A percentile compares a stretch with the other conserved stretches of the same genome.
Conservation (phyloP, 2,113 vertebrate genomes). For the Procavia capensis region DNA sequence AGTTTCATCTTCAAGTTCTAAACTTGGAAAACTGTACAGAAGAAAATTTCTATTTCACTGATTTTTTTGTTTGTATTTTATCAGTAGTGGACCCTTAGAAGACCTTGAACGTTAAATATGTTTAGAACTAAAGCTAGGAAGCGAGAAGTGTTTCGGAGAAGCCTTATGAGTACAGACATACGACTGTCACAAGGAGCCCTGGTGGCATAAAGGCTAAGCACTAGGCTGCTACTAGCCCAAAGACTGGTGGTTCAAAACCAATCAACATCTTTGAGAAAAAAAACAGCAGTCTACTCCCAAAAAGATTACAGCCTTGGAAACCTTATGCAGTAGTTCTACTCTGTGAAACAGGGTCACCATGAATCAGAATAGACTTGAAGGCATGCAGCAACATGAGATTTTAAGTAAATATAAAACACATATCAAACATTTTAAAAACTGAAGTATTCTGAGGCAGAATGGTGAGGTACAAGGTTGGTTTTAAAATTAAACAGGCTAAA, state of each 20-base stretch:
- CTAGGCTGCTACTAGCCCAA: background rate
- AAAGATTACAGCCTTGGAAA: background rate
- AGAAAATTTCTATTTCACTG: background rate
- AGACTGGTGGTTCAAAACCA: background rate
- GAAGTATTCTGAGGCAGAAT: background rate
- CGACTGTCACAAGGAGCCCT: background rate
- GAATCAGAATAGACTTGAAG: background rate
- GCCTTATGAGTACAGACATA: background rate
- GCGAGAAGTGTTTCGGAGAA: background rate
- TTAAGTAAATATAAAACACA: background rate
- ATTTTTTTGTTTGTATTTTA: slow-evolving; percentile 26
- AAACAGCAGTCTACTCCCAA: background rate
- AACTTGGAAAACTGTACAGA: background rate
- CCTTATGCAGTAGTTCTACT: background rate
- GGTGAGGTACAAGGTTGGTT: background rate
- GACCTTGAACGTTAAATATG: background rate
- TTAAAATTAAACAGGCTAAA: slow-evolving; percentile 52
- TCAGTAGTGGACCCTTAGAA: background rate
- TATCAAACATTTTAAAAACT: slow-evolving; percentile 28
- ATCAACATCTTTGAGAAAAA: background rate
- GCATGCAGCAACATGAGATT: background rate
- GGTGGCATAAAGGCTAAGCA: background rate
- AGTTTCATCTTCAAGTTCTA: background rate
- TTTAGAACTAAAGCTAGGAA: slow-evolving; percentile 37
- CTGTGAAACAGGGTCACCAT: background rate